phyloP scores from a whole-genome alignment of 2,888 invertebrate species.

The Pegoplata infirma region DNA sequence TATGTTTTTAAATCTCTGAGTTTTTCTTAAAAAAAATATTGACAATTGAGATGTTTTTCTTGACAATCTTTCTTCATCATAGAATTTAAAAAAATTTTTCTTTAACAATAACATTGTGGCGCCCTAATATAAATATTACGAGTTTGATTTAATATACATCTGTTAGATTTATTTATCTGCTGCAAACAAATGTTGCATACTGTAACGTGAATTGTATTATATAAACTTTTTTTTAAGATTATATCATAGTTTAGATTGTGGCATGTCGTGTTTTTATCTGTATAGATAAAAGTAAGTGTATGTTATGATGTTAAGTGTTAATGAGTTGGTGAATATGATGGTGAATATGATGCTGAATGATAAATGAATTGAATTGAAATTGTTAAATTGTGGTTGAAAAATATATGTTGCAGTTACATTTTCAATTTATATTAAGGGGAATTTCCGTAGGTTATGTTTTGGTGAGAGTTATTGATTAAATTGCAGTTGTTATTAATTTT shows the following conservation, averaged over 20 bases:
- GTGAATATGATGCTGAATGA: constrained; percentile 34
- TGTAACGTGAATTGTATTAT: not conserved
- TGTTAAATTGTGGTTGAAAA: constrained; percentile 11
- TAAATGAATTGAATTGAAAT: constrained; percentile 29
- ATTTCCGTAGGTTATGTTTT: not conserved
- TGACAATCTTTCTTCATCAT: too few species aligned
- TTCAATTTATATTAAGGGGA: not conserved
- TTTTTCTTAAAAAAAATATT: too few species aligned
- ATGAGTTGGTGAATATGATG: constrained; percentile 47
- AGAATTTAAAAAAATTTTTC: too few species aligned
- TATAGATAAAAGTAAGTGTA: not conserved
- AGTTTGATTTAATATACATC: too few species aligned
- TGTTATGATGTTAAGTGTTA: constrained; percentile 34
- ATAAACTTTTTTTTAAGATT: not conserved
- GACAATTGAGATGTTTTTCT: too few species aligned
- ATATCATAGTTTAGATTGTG: not conserved
- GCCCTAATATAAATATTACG: too few species aligned
- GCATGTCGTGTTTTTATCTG: not conserved
- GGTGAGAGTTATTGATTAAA: too few species aligned
- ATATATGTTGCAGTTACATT: not conserved
- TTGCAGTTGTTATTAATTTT: not conserved
- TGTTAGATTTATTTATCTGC: too few species aligned
- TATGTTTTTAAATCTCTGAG: too few species aligned
- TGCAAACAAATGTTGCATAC: not conserved
- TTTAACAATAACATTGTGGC: too few species aligned